Evolutionary conservation across 2,113 vertebrate species (phyloP).

Genomic region (Cebus imitator): DNA sequence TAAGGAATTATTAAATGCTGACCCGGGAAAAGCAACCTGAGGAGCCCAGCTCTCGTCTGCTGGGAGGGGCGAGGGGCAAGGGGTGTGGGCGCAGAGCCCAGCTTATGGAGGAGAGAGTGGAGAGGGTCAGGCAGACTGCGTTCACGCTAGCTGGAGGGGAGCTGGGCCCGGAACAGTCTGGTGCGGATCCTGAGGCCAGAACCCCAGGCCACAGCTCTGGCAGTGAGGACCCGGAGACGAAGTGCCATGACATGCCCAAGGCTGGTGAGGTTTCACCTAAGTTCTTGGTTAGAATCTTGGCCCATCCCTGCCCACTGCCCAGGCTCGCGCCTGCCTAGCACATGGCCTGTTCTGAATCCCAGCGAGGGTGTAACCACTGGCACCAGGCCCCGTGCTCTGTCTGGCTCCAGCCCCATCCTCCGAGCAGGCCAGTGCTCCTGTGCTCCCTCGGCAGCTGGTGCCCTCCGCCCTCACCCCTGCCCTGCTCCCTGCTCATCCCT

Average conservation of each 20-base stretch:
- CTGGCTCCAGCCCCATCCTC: neutral
- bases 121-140: neutral
- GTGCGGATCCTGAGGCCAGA: neutral
- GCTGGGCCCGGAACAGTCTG: neutral
- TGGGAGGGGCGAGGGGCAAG: rapidly evolving
- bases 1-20: neutral
- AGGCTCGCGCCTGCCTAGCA: neutral
- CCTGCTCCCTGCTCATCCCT: neutral
- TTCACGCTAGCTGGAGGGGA: neutral
- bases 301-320: neutral
- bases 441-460: neutral
- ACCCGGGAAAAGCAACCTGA: neutral
- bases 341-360: neutral
- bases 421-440: neutral
- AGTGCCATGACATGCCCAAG: neutral
- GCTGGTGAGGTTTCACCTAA: rapidly evolving
- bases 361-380: neutral
- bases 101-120: neutral
- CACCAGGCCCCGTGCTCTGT: neutral
- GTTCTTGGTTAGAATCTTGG: neutral
- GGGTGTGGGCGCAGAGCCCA: neutral
- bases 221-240: neutral
- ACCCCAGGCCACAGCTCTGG: neutral
- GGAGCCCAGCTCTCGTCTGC: neutral
- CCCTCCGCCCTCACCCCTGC: neutral